Base-by-base conservation (phyloP, 2,888 invertebrate species). In the Seira musarum region DNA sequence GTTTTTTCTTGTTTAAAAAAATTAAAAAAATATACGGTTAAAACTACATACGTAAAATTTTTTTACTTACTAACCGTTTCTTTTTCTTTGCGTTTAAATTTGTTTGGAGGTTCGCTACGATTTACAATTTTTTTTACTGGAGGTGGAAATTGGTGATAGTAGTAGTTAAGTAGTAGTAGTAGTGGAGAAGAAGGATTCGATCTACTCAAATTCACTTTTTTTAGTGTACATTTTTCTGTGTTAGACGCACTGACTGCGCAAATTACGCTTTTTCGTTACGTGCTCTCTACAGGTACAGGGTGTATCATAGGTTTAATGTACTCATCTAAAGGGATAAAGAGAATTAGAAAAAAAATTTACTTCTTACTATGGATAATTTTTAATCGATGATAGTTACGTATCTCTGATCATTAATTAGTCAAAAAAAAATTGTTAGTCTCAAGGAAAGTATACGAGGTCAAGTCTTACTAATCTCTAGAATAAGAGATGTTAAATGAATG, bases 291-390 rank as follows among this genome's bases (percentile, higher is more conserved):
- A 68, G 78, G 78, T 77, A 70, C 67, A 73, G 79, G 79, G 72
- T 79, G 79, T 40, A 79, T 79, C 73, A 73, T 79, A 79, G 73
- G 73, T 57, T 79, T 79, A 79, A 79, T 79, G 79, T 73, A 79
- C 79, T 79, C 79, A 61, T 79, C 79, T 79, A 79, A 66, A 75
- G 1, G 66, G 57, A 19, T 57, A 70, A 70, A 76, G 65, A 57
- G 70, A 68, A 40, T 8, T 67, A 25, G 13, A 2, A 8, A 6
- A 65, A 19, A 30, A 17, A 24, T 22, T 64, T 21, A 64, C 25
- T 49, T 46, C 1, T 46, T 21, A 1, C 21, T 46, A 46, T 22
- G 35, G 15, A 17, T 40, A 40, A 40, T 6, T 40, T 40, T 40
- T 40, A 13, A 40, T 40, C 13, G 40, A 40, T 40, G 40, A 40